phyloP scores from a whole-genome alignment of 2,113 vertebrate species.

The Mus musculus region GRCm39 chr1:162439501-162440000 shows the following conservation, averaged over 20 bases:
- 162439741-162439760: background rate
- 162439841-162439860: background rate
- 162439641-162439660: background rate
- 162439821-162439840: background rate
- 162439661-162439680: constrained; percentile 15
- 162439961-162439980: background rate
- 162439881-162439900: background rate
- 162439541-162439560: constrained; percentile 12
- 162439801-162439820: background rate
- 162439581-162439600: constrained; percentile 64
- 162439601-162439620: constrained; percentile 25
- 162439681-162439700: constrained; percentile 26
- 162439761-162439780: background rate
- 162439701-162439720: background rate
- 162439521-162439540: constrained; percentile 44
- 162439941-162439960: background rate
- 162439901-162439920: background rate
- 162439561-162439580: background rate
- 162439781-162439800: background rate
- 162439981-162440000: background rate
- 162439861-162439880: background rate
- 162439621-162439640: constrained; percentile 15
- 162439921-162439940: background rate
- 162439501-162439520: background rate
- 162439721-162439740: background rate